A percentile compares a stretch with the other conserved stretches of the same genome.
Evolutionary conservation across 2,113 vertebrate genomes (phyloP).

Genomic region (Xiphorhynchus elegans): DNA sequence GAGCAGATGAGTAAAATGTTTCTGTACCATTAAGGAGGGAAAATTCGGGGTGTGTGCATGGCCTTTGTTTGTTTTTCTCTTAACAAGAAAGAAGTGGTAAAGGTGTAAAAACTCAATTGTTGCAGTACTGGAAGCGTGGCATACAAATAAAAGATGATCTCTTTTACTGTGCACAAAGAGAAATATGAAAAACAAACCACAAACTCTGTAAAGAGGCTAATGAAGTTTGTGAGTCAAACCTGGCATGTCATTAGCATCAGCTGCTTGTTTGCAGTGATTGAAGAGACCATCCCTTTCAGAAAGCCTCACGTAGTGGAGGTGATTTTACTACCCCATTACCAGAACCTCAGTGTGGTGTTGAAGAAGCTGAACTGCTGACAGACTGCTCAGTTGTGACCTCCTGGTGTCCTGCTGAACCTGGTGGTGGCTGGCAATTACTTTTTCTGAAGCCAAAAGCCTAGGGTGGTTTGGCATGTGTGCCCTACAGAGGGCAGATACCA

Average conservation of each 20-base stretch:
- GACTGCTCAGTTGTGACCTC: not conserved
- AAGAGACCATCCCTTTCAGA: not conserved
- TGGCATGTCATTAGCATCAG: not conserved
- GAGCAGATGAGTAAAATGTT: not conserved
- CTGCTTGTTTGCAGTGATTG: not conserved
- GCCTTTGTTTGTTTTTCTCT: not conserved
- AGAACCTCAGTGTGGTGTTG: not conserved
- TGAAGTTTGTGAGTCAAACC: not conserved
- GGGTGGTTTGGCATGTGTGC: not conserved
- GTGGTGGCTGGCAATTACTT: not conserved
- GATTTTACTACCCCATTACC: not conserved
- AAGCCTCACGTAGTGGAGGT: not conserved
- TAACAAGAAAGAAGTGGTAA: not conserved
- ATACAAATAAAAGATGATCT: not conserved
- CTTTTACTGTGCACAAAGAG: not conserved
- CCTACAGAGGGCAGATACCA: not conserved
- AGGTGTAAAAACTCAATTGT: not conserved
- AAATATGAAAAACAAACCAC: not conserved
- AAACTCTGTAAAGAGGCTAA: not conserved
- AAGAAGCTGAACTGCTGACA: not conserved
- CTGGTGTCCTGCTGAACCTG: not conserved
- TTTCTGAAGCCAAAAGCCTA: not conserved
- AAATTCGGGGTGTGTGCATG: not conserved
- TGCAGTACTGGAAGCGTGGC: not conserved
- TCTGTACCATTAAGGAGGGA: not conserved